Conservation (phyloP, 2,113 vertebrate genomes). For the Tragelaphus imberbis region DNA sequence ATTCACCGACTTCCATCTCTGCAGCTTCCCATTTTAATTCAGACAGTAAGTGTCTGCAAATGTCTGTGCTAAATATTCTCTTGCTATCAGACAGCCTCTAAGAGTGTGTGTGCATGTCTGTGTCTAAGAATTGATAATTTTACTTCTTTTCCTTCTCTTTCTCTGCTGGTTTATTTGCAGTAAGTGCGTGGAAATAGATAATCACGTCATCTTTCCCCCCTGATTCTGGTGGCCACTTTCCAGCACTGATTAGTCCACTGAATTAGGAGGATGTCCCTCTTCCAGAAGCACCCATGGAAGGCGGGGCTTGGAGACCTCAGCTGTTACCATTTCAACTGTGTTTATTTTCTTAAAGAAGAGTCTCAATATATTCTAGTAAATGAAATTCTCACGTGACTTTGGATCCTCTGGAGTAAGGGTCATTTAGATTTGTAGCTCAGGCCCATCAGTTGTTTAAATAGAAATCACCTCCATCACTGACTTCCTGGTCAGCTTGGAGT, state of each 20-base stretch:
- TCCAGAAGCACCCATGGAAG: too few species aligned
- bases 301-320: background rate
- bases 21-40: conserved; percentile 57
- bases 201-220: background rate
- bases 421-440: background rate
- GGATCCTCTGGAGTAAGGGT: background rate
- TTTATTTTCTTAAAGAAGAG: background rate
- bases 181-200: background rate
- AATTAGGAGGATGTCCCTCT: background rate
- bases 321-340: background rate
- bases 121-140: background rate
- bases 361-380: background rate
- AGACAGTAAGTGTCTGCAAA: conserved; percentile 56
- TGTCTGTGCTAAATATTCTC: conserved; percentile 58
- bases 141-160: background rate
- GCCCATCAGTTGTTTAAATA: fast-evolving
- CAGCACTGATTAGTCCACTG: background rate
- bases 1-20: conserved; percentile 56
- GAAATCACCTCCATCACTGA: too few species aligned
- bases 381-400: background rate
- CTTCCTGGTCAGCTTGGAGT: background rate
- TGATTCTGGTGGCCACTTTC: background rate
- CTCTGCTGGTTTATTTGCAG: background rate
- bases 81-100: conserved; percentile 28
- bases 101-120: background rate